Base-by-base conservation (phyloP, 2,797 vertebrate species). In the Coranthus polyacanthus region DNA sequence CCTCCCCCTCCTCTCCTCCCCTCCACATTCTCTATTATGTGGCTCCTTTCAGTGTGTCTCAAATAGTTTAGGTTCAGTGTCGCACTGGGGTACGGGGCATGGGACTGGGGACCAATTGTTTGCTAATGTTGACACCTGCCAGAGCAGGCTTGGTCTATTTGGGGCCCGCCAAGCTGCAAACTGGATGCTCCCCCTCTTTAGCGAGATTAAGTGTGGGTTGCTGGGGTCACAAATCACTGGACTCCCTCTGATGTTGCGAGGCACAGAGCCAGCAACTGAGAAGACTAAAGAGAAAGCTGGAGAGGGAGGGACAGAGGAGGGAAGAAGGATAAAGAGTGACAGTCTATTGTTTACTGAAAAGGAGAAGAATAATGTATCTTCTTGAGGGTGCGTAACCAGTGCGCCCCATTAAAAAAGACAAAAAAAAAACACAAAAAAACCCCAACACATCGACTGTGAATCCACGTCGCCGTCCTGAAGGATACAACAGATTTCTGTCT, bases 151-250 rank as follows among this genome's bases (percentile, higher is more conserved):
- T 79, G 82, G 84, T 68, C 85, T 89, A 88, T 90, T 85, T 92
- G 93, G 82, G 92, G 92, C 88, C 81, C 79, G 76, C 86, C 90
- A 88, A 92, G 77, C 42, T 38, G 81, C 86, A 88, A 85, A 81
- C 74, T 88, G 85, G 95, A 94, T 92, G 88, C 82, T 72, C 79
- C 84, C 92, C 87, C 93, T 94, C 93, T 96, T 95, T 95, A 93
- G 94, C 92, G 83, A 90, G 93, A 93, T 94, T 94, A 95, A 95
- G 89, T 90, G 86, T 89, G 92, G 95, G 93, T 95, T 95, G 92
- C 92, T 78, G 84, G 89, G 95, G 95, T 95, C 95, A 95, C 81
- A 94, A 96, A 95, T 96, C 95, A 92, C 80, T 85, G 82, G 88
- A 90, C 93, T 93, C 94, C 93, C 94, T 92, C 90, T 94, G 94